A percentile compares a stretch with the other conserved stretches of the same genome.
Evolutionary conservation across 2,113 vertebrate species (phyloP).

Genomic region (Herpailurus yagouaroundi): DNA sequence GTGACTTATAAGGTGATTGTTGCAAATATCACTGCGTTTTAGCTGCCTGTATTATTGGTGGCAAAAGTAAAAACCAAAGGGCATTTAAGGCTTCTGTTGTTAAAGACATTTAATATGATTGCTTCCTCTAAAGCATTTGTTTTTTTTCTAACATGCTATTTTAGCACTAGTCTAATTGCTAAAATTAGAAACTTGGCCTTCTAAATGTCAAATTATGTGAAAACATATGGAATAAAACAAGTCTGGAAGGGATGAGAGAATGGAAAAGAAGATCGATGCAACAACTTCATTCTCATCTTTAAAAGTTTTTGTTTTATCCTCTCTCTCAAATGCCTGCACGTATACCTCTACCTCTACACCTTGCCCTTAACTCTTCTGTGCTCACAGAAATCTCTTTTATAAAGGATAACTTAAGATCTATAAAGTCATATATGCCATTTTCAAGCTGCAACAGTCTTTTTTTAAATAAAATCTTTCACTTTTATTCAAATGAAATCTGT

Average conservation of each 20-base stretch:
- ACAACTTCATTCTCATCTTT: neutral
- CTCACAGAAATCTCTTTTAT: neutral
- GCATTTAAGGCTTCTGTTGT: neutral
- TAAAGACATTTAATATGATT: neutral
- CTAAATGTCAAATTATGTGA: neutral
- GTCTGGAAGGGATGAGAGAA: neutral
- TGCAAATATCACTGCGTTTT: neutral
- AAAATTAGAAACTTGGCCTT: slow-evolving; percentile 29
- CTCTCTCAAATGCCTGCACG: neutral
- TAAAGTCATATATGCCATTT: neutral
- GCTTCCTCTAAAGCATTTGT: neutral
- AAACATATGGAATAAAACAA: neutral
- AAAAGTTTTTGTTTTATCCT: neutral
- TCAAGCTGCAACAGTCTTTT: neutral
- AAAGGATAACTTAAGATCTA: neutral
- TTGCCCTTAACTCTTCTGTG: neutral
- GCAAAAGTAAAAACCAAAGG: neutral
- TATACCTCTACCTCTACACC: rapidly evolving
- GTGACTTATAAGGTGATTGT: neutral
- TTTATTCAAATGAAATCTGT: neutral
- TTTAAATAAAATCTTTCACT: neutral
- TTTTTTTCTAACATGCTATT: neutral
- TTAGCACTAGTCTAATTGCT: neutral
- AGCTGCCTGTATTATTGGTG: neutral
- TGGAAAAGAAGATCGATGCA: neutral